Evolutionary conservation across 1,140 invertebrate species (phyloP).

Genomic region (Leptopilina clavipes): DNA sequence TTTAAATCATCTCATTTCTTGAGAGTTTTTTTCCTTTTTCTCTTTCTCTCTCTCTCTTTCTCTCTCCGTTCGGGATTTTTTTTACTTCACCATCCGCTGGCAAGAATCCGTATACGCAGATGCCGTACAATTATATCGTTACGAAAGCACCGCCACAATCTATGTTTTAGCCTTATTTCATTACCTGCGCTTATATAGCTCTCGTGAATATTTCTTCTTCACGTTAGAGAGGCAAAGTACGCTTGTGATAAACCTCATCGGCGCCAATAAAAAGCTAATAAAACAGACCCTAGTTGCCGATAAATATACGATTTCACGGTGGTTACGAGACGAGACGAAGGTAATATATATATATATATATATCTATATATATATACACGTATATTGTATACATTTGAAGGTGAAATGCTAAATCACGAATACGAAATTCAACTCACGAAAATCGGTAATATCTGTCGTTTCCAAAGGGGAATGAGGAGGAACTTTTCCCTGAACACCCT

Average conservation of each 20-base stretch:
- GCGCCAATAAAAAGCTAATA: slow-evolving; percentile 29
- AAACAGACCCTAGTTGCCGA: slow-evolving; percentile 1
- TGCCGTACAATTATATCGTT: slow-evolving; percentile 29
- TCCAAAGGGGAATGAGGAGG: too few species aligned
- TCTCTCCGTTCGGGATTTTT: background rate
- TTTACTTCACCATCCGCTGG: background rate
- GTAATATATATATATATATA: background rate
- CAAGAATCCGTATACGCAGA: slow-evolving; percentile 13
- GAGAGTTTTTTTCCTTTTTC: background rate
- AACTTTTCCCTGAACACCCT: too few species aligned
- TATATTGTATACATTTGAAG: too few species aligned
- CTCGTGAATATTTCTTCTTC: background rate
- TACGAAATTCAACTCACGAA: slow-evolving; percentile 16
- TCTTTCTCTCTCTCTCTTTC: background rate
- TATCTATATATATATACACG: too few species aligned
- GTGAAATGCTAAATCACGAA: slow-evolving; percentile 9
- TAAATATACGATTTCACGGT: background rate
- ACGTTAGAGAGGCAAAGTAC: background rate
- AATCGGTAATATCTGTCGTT: slow-evolving; percentile 15
- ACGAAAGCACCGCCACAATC: background rate
- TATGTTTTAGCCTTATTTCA: slow-evolving; percentile 29
- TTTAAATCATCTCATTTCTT: slow-evolving; percentile 10
- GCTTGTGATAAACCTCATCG: slow-evolving; percentile 27
- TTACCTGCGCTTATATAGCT: background rate
- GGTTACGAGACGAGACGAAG: too few species aligned